phyloP scores from a whole-genome alignment of 2,888 invertebrate genomes.

The Endomychus coccineus region DNA sequence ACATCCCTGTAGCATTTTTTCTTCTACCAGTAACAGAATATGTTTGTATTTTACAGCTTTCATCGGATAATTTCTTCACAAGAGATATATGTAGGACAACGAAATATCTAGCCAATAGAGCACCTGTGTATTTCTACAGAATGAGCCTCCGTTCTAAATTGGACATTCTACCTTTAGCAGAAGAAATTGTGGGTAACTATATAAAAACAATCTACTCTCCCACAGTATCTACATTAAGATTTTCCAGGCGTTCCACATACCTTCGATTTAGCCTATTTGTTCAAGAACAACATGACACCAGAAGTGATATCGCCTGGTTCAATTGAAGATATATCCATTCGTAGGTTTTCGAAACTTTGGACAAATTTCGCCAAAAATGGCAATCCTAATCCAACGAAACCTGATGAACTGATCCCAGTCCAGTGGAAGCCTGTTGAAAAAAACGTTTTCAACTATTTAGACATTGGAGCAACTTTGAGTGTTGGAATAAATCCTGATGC shows the following conservation, averaged over 20 bases:
- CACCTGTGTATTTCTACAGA: conserved; percentile 34
- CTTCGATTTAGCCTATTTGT: conserved; percentile 29
- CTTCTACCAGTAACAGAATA: conserved; percentile 24
- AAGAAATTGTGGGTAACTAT: conserved; percentile 22
- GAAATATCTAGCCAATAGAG: conserved; percentile 25
- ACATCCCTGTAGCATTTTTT: no score
- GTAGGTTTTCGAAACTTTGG: conserved; percentile 29
- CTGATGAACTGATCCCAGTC: conserved; percentile 16
- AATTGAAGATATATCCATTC: conserved; percentile 21
- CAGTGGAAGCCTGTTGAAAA: conserved; percentile 29
- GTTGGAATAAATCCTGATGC: conserved; percentile 25
- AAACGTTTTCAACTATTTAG: conserved; percentile 27
- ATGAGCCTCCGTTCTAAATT: conserved; percentile 3
- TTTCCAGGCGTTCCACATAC: conserved; percentile 27
- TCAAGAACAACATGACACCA: conserved; percentile 20
- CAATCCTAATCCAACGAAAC: conserved; percentile 24
- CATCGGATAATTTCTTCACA: conserved; percentile 28
- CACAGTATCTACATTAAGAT: conserved; percentile 7
- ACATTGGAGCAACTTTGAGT: conserved; percentile 30
- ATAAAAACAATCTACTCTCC: not conserved
- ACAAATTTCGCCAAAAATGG: conserved; percentile 32
- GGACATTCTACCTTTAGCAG: conserved; percentile 20
- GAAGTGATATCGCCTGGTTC: no score
- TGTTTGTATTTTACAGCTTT: not conserved
- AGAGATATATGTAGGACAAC: conserved; percentile 26